Base-by-base conservation (phyloP, 1,140 invertebrate species). In the Panonychus citri region DNA sequence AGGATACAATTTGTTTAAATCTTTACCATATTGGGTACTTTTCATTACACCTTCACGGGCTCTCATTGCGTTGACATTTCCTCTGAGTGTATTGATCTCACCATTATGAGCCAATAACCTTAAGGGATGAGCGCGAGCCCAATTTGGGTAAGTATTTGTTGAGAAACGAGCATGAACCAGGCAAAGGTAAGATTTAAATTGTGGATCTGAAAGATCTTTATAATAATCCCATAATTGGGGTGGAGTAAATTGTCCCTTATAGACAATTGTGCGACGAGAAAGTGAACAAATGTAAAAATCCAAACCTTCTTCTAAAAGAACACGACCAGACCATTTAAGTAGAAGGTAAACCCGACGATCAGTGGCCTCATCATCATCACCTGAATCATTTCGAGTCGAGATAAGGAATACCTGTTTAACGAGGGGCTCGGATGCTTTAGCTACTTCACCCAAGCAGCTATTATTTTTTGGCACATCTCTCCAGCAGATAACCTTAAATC, bases 21-120 rank as follows among this genome's bases (percentile, higher is more conserved):
- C 73, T 3, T 86, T 85, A 13, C 43, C 54, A 66, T 82, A 94
- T 15, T 79, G 62, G 1, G 77, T 70, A 66, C 82, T 91, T 62
- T 82, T 79, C 94, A 99, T 98, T 0, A 96, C 87, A 56, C 94
- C 94, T 72, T 98, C 94, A 54, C 94, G 77, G 28, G 93, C 93
- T 68, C 90, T 89, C 91, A 98, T 98, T 51, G 89, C 77, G 71
- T 99, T 99, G 0, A 95, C 85, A 68, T 98, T 99, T 56, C 94
- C 94, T 59, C 90, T 78, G 27, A 97, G 76, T 5, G 93, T 98
- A 71, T 98, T 98, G 66, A 99, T 99, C 75, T 99, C 94, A 51
- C 94, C 94, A 75, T 99, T 99, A 72, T 99, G 94, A 58, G 93
- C 93, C 56, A 99, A 72, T 57, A 90, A 89, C 84, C 91, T 81